Base-by-base conservation (phyloP, 2,113 vertebrate species). In the Madoqua kirkii region DNA sequence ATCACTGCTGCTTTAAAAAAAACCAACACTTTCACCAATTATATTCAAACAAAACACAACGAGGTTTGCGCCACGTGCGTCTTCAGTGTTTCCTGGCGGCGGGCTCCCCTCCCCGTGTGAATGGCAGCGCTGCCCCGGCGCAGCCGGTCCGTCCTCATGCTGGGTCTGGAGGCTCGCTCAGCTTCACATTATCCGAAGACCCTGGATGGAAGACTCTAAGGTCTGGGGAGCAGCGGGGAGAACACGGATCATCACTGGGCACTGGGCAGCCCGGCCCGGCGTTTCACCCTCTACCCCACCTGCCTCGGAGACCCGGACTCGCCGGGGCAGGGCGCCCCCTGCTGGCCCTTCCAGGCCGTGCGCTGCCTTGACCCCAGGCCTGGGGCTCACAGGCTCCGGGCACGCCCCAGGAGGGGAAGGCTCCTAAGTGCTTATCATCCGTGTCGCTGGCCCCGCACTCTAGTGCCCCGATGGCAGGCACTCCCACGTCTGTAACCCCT, bases 121-220 rank as follows among this genome's bases (percentile, higher is more conserved):
- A 96, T 40, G 95, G 98, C 91, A 93, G 98, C 97, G 98, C 95
- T 93, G 96, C 92, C 0, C 98, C 96, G 87, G 97, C 95, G 25
- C 87, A 54, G 67, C 74, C 14, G 27, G 95, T 92, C 83, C 87
- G 97, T 97, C 82, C 98, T 99, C 99, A 97, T 97, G 98, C 99
- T 98, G 98, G 99, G 98, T 97, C 78, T 71, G 3, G 55, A 95
- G 97, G 96, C 98, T 96, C 96, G 96, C 98, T 89, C 96, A 98
- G 98, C 98, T 99, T 99, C 99, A 99, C 99, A 99, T 99, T 99
- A 99, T 99, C 98, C 99, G 99, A 97, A 99, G 99, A 96, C 99
- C 99, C 99, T 99, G 99, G 98, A 99, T 99, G 57, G 99, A 99
- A 82, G 99, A 99, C 99, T 99, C 99, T 98, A 99, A 99, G 98